phyloP scores from a whole-genome alignment of 2,888 invertebrate genomes.

The Smittia aterrima region DNA sequence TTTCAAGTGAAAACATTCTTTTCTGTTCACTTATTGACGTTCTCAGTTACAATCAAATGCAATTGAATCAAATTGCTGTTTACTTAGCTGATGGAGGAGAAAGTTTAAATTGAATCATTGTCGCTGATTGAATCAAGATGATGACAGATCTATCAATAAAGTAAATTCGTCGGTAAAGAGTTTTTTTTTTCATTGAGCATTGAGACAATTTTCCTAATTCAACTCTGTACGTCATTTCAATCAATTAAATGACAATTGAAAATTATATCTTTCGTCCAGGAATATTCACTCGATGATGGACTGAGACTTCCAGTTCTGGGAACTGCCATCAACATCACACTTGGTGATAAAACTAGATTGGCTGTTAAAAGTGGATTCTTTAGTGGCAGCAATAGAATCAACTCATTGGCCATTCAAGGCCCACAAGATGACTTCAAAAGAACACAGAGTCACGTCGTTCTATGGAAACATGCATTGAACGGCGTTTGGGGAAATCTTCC shows the following conservation, averaged over 20 bases:
- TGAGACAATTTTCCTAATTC: not conserved
- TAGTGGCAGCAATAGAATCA: not conserved
- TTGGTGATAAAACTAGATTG: constrained; percentile 30
- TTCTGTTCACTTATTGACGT: not conserved
- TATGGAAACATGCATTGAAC: not conserved
- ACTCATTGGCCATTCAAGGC: constrained; percentile 27
- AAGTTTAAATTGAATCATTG: too few species aligned
- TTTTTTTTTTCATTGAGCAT: too few species aligned
- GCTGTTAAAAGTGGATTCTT: constrained; percentile 4
- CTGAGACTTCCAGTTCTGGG: not conserved
- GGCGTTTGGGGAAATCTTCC: constrained; percentile 27
- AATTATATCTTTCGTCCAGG: not conserved
- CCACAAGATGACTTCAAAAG: constrained; percentile 1
- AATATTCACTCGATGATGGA: constrained; percentile 32
- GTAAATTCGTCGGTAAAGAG: too few species aligned
- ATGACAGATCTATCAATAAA: too few species aligned
- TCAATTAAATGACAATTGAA: too few species aligned
- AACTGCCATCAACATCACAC: constrained; percentile 22
- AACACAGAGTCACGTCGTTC: constrained; percentile 19
- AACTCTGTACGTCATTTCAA: too few species aligned
- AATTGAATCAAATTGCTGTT: too few species aligned
- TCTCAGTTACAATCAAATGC: constrained; percentile 22
- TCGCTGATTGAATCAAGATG: too few species aligned
- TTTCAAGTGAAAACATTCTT: too few species aligned
- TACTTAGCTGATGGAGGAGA: too few species aligned